Conservation (phyloP, 1,140 invertebrate genomes). For the Parapsyche elsis region DNA sequence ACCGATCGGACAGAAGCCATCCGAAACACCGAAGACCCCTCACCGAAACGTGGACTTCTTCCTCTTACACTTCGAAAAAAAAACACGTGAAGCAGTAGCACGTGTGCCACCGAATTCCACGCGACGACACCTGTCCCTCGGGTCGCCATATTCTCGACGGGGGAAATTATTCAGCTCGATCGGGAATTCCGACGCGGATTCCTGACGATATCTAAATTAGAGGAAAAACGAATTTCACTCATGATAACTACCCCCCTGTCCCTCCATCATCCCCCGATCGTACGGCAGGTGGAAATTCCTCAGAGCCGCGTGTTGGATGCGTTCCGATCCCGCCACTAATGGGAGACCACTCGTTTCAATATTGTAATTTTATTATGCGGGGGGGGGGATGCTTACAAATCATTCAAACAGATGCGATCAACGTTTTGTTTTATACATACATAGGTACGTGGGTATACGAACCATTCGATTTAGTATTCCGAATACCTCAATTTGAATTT, state of each 20-base stretch:
- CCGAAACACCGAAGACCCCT: not conserved
- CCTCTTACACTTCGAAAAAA: not conserved
- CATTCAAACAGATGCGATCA: not conserved
- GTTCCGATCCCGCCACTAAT: slow-evolving; percentile 41
- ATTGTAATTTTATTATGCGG: not conserved
- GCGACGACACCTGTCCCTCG: slow-evolving; percentile 48
- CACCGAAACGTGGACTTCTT: not conserved
- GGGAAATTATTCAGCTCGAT: slow-evolving; percentile 45
- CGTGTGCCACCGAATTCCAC: slow-evolving; percentile 50
- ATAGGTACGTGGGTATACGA: no score
- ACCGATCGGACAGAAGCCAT: not conserved
- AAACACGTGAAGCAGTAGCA: slow-evolving; percentile 20
- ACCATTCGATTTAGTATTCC: not conserved
- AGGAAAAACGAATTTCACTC: slow-evolving; percentile 46
- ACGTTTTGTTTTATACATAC: not conserved
- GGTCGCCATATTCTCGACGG: slow-evolving; percentile 40
- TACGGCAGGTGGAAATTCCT: slow-evolving; percentile 54
- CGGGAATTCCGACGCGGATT: slow-evolving; percentile 52
- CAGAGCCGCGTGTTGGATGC: slow-evolving; percentile 48
- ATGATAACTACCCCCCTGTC: slow-evolving; percentile 28
- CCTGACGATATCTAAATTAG: slow-evolving; percentile 55
- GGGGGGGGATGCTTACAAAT: not conserved
- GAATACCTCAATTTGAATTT: not conserved
- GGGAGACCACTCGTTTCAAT: slow-evolving; percentile 27
- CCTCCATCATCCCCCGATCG: not conserved